These are phyloP conservation scores for Penaeus indicus DNA, from an alignment of 1,140 invertebrate species.

Conservation along the genomic window DNA sequence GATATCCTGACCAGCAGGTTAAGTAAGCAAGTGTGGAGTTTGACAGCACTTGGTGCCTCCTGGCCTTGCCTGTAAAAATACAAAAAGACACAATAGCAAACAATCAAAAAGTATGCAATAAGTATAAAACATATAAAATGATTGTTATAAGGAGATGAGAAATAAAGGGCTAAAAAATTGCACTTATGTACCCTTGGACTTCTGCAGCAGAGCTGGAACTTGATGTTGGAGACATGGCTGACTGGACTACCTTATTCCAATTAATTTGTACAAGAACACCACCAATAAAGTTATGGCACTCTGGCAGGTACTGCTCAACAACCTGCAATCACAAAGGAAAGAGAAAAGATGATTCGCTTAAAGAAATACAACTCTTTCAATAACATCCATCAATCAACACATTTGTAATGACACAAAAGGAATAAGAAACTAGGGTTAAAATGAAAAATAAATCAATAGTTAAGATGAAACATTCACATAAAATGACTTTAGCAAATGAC, in stretches of 20 bases:
- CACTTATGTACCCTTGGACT: background rate
- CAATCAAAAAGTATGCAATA: background rate
- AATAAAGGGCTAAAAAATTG: background rate
- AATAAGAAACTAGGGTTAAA: background rate
- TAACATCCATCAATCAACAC: too few species aligned
- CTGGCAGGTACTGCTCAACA: conserved; percentile 79
- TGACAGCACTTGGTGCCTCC: conserved; percentile 55
- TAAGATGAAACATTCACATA: background rate
- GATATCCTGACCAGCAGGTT: conserved; percentile 79
- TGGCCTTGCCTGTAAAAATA: conserved; percentile 3
- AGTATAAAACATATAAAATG: background rate
- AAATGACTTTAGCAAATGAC: conserved; percentile 69
- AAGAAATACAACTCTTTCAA: conserved; percentile 24
- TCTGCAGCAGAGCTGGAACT: conserved; percentile 66
- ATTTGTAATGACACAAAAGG: too few species aligned
- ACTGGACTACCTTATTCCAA: conserved; percentile 73
- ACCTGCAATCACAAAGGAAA: conserved; percentile 68
- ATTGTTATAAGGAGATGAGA: too few species aligned
- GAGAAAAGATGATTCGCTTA: conserved; percentile 26
- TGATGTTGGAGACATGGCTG: conserved; percentile 65
- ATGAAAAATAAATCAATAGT: background rate
- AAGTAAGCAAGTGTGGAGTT: conserved; percentile 75
- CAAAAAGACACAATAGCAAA: background rate
- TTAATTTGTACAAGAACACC: conserved; percentile 78
- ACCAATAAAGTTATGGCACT: conserved; percentile 80